Percentiles rank a stretch among this genome's conserved stretches.
These are phyloP conservation scores for Brachionus asplanchnoidis DNA, from an alignment of 1,140 invertebrate species.

Conservation along the genomic window DNA sequence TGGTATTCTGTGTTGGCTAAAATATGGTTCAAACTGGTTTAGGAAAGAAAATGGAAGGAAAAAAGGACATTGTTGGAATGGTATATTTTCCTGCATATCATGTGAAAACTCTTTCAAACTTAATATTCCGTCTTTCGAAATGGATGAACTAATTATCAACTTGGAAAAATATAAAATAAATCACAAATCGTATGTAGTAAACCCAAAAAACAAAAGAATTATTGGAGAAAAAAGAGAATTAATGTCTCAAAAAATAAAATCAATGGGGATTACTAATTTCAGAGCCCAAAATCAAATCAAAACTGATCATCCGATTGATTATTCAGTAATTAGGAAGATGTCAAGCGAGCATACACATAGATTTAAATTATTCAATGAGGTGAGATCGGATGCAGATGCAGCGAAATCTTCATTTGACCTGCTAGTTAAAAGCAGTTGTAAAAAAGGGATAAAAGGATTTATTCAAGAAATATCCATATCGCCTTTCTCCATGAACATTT, in stretches of 20 bases:
- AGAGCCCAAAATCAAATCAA: not conserved
- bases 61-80: not conserved
- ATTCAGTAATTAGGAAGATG: not conserved
- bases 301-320: not conserved
- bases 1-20: not conserved
- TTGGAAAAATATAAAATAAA: not conserved
- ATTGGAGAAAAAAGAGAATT: slow-evolving; percentile 14
- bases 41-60: slow-evolving; percentile 6
- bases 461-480: not conserved
- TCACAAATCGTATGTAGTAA: not conserved
- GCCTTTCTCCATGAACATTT: not conserved
- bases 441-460: not conserved
- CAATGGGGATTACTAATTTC: not conserved
- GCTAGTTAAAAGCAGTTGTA: not conserved
- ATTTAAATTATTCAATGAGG: not conserved
- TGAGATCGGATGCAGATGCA: not conserved
- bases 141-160: not conserved
- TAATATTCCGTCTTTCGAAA: not conserved
- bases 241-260: not conserved
- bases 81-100: not conserved
- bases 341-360: not conserved
- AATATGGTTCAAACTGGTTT: not conserved
- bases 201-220: slow-evolving; percentile 3
- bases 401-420: not conserved
- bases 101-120: not conserved